Evolutionary conservation across 2,797 vertebrate species (phyloP).

Genomic region (Sebastiscus tertius): DNA sequence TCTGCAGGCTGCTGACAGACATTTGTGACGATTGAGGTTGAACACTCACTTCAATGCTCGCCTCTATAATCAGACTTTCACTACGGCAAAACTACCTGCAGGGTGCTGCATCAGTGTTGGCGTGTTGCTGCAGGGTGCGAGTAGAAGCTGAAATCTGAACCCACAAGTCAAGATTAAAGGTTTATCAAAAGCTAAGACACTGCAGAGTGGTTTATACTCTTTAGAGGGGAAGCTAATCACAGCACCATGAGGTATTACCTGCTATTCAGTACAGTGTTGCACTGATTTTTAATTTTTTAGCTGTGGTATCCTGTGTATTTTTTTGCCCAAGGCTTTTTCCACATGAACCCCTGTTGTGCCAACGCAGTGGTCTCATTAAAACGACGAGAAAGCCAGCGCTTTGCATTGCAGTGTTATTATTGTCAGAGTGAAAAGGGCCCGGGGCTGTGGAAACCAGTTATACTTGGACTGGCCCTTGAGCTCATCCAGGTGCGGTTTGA

Average conservation of each 20-base stretch:
- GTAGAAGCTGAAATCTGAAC: conserved; percentile 21
- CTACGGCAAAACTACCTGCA: not conserved
- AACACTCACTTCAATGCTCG: not conserved
- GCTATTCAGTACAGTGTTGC: not conserved
- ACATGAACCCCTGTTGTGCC: not conserved
- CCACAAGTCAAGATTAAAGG: conserved; percentile 16
- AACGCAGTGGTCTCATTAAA: conserved; percentile 37
- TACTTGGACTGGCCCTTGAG: conserved; percentile 23
- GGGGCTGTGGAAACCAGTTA: conserved; percentile 44
- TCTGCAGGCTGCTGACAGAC: not conserved
- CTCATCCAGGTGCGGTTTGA: conserved; percentile 52
- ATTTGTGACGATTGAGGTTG: not conserved
- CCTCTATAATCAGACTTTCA: not conserved
- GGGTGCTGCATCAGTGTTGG: not conserved
- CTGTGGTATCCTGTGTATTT: not conserved
- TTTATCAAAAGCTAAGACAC: conserved; percentile 15
- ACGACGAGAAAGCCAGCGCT: conserved; percentile 6
- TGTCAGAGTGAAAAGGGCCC: conserved; percentile 32
- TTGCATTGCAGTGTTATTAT: not conserved
- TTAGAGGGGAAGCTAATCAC: not conserved
- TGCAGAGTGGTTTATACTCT: not conserved
- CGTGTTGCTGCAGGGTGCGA: not conserved
- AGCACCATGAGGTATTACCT: not conserved
- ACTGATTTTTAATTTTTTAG: not conserved
- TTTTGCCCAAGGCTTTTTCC: conserved; percentile 1